Conservation (phyloP, 2,797 vertebrate genomes). For the Graptemys geographica region DNA sequence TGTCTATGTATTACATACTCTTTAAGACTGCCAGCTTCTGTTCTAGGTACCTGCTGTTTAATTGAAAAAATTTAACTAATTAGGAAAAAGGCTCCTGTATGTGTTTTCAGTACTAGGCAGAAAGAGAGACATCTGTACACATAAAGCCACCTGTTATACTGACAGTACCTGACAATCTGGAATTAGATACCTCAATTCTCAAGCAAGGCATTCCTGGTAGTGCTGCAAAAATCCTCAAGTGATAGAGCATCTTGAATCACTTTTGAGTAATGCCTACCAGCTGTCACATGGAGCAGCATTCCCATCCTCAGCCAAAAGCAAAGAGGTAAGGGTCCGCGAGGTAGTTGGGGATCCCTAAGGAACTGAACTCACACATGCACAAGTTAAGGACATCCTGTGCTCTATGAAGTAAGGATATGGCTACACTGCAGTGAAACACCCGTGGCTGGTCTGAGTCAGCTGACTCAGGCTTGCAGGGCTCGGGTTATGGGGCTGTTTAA, state of each 20-base stretch:
- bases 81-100: neutral
- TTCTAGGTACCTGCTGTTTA: neutral
- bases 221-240: neutral
- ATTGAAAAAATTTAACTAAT: neutral
- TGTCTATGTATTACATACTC: neutral
- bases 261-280: neutral
- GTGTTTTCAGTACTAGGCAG: neutral
- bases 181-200: neutral
- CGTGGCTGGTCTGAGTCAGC: neutral
- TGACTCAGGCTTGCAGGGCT: neutral
- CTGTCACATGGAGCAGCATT: neutral
- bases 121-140: neutral
- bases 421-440: neutral
- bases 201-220: neutral
- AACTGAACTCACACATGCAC: fast-evolving
- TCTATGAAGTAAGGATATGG: neutral
- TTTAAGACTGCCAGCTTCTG: neutral
- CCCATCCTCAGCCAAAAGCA: neutral
- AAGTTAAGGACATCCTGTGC: neutral
- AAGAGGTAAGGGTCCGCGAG: neutral
- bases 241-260: neutral
- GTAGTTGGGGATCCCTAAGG: fast-evolving
- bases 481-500: neutral
- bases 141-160: neutral
- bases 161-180: neutral